Conservation (phyloP, 2,888 invertebrate genomes). For the Psylliodes chrysocephalus region DNA sequence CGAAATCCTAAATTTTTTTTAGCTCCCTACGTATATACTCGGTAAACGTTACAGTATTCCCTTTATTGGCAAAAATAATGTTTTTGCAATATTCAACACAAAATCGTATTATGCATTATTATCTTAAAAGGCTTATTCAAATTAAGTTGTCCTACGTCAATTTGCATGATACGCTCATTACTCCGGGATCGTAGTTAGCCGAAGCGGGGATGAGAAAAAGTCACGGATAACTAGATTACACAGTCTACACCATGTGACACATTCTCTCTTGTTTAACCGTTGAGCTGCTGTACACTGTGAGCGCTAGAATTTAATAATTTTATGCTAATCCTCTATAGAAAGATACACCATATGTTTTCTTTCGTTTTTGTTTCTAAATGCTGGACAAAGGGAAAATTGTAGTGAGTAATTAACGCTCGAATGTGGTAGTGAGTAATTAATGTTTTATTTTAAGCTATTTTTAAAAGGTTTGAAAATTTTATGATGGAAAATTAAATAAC, state of each 20-base stretch:
- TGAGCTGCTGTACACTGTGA: conserved; percentile 1
- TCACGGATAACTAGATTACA: conserved; percentile 20
- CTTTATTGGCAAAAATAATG: too few relatives aligned
- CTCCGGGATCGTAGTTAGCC: conserved; percentile 4
- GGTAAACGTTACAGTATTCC: too few relatives aligned
- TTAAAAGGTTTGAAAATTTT: too few relatives aligned
- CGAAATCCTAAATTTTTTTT: too few relatives aligned
- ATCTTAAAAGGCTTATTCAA: conserved; percentile 17
- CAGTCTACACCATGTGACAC: conserved; percentile 24
- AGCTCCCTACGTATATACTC: too few relatives aligned
- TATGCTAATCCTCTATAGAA: conserved; percentile 20
- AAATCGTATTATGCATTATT: too few relatives aligned
- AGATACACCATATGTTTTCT: conserved; percentile 1
- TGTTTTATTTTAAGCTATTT: too few relatives aligned
- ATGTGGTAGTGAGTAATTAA: too few relatives aligned
- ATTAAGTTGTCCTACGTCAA: conserved; percentile 3
- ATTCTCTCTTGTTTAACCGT: conserved; percentile 18
- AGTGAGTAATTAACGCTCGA: too few relatives aligned
- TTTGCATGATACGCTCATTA: conserved; percentile 24
- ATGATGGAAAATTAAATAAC: too few relatives aligned
- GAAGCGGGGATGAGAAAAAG: conserved; percentile 14
- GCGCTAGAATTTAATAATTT: conserved; percentile 24
- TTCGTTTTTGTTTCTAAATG: not conserved
- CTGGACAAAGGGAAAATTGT: too few relatives aligned
- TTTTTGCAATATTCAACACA: too few relatives aligned